Evolutionary conservation across 2,888 invertebrate genomes (phyloP).

Genomic region (Lysandra bellargus): DNA sequence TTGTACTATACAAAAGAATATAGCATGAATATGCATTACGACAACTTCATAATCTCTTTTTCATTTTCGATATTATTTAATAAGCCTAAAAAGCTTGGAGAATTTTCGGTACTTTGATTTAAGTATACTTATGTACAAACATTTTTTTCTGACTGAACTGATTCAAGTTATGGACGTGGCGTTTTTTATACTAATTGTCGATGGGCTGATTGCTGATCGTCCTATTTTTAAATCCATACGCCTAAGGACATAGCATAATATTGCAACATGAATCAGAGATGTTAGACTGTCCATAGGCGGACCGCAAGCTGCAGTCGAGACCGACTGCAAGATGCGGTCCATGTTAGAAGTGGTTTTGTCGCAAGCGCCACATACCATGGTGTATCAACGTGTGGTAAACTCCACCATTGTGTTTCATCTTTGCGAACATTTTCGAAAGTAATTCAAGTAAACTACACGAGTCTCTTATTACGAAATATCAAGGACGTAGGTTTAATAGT

Average conservation of each 20-base stretch:
- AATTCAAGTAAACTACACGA: conserved; percentile 37
- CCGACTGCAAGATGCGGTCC: too few relatives aligned
- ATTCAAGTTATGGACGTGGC: too few relatives aligned
- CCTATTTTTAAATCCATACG: too few relatives aligned
- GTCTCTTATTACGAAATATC: conserved; percentile 55
- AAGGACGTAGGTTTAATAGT: conserved; percentile 50
- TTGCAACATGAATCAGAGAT: too few relatives aligned
- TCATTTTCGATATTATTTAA: neutral
- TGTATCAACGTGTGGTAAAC: conserved; percentile 6
- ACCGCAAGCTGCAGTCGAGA: too few relatives aligned
- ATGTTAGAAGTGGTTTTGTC: neutral
- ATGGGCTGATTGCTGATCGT: too few relatives aligned
- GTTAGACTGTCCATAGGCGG: too few relatives aligned
- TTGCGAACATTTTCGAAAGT: conserved; percentile 32
- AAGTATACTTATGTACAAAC: neutral
- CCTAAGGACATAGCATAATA: too few relatives aligned
- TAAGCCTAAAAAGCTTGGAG: neutral
- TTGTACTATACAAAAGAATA: neutral
- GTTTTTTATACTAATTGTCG: too few relatives aligned
- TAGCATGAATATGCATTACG: too few relatives aligned
- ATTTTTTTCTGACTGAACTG: neutral
- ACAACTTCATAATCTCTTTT: neutral
- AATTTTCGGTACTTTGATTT: neutral
- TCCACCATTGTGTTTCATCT: conserved; percentile 22
- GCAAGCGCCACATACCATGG: neutral